phyloP scores from a whole-genome alignment of 2,888 invertebrate species.

The Sialis lutaria region DNA sequence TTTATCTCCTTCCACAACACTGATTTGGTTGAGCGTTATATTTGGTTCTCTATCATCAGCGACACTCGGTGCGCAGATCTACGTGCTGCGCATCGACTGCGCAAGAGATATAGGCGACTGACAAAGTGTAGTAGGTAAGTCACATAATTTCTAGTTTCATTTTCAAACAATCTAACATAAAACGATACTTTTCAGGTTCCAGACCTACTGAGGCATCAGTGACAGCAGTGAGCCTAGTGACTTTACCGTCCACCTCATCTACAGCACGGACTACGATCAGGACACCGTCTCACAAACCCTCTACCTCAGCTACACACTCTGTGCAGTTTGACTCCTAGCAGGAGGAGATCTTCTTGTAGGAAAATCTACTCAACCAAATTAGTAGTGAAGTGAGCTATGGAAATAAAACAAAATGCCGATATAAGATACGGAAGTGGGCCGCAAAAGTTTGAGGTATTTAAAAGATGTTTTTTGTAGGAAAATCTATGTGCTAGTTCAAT shows the following conservation, averaged over 20 bases:
- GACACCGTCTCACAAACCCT: not conserved
- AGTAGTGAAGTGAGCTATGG: no score
- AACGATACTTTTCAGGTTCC: no score
- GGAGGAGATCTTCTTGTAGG: not conserved
- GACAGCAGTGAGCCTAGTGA: constrained; percentile 3
- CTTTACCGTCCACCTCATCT: constrained; percentile 3
- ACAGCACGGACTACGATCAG: not conserved
- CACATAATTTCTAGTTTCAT: no score
- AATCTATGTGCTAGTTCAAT: no score
- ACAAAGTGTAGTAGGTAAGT: no score
- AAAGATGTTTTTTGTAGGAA: no score
- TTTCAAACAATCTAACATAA: no score
- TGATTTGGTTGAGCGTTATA: not conserved
- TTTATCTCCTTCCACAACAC: not conserved
- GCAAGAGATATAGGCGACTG: no score
- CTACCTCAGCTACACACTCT: not conserved
- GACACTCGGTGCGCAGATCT: not conserved
- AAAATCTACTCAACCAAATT: no score
- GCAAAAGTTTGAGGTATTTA: no score
- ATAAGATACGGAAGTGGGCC: no score
- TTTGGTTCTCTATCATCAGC: constrained; percentile 1
- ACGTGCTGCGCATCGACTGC: constrained; percentile 1
- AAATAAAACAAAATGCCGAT: no score
- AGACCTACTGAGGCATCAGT: not conserved
- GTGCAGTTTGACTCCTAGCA: not conserved